Conservation (phyloP, 2,797 vertebrate species). For the Thamnophis elegans region DNA sequence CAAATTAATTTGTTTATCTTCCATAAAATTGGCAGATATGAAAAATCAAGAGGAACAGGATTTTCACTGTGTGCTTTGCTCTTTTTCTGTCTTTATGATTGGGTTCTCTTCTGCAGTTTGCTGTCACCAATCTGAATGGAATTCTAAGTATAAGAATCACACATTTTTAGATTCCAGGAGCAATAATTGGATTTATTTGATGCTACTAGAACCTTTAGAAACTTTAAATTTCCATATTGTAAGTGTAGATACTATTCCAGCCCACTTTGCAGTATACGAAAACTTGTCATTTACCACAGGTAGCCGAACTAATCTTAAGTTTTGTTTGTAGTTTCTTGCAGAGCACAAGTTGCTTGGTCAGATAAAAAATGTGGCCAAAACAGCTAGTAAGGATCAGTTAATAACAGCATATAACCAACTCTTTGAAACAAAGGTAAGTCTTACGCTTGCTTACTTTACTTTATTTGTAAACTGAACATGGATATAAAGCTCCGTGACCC, state of each 20-base stretch:
- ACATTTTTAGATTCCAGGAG: neutral
- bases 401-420: slow-evolving; percentile 86
- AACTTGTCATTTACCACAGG: neutral
- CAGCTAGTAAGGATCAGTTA: slow-evolving; percentile 92
- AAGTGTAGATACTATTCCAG: neutral
- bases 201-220: neutral
- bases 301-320: neutral
- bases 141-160: no score
- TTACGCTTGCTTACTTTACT: neutral
- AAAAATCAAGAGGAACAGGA: neutral
- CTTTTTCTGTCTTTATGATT: neutral
- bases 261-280: neutral
- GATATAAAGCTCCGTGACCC: neutral
- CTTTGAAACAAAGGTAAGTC: slow-evolving; percentile 86
- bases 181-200: neutral
- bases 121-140: neutral
- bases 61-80: neutral
- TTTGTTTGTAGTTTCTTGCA: slow-evolving; percentile 83
- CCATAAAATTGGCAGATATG: neutral
- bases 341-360: slow-evolving; percentile 94
- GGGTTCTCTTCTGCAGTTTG: neutral
- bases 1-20: neutral
- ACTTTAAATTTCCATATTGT: neutral
- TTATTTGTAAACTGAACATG: neutral
- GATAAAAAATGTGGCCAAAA: slow-evolving; percentile 94